A percentile compares a stretch with the other conserved stretches of the same genome.
phyloP scores from a whole-genome alignment of 1,140 invertebrate genomes.

The Mya arenaria region DNA sequence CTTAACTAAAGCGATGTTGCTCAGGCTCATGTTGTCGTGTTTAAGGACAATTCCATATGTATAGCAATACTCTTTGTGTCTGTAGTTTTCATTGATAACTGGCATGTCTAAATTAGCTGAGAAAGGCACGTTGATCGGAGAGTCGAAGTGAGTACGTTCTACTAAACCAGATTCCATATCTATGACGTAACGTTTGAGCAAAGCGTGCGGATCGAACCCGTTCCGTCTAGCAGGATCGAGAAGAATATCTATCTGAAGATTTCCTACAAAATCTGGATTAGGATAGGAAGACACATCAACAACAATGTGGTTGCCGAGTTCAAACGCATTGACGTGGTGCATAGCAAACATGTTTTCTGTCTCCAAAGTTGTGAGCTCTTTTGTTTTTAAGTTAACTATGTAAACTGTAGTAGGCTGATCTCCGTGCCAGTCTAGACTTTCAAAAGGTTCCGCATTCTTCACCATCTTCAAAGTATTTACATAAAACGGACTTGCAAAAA shows the following conservation, averaged over 20 bases:
- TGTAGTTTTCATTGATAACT: slow-evolving; percentile 73
- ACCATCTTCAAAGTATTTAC: slow-evolving; percentile 68
- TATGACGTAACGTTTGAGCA: slow-evolving; percentile 66
- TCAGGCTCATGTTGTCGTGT: slow-evolving; percentile 64
- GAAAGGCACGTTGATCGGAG: slow-evolving; percentile 30
- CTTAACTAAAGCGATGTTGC: slow-evolving; percentile 73
- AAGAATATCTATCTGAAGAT: slow-evolving; percentile 62
- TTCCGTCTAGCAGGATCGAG: slow-evolving; percentile 59
- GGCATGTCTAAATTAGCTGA: slow-evolving; percentile 73
- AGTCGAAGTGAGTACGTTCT: slow-evolving; percentile 32
- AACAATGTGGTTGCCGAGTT: slow-evolving; percentile 61
- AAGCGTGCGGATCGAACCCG: slow-evolving; percentile 55
- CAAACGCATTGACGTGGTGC: slow-evolving; percentile 77
- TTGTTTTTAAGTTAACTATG: slow-evolving; percentile 66
- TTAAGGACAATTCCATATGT: slow-evolving; percentile 75
- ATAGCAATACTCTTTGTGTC: slow-evolving; percentile 70
- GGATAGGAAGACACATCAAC: slow-evolving; percentile 73
- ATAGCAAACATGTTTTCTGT: slow-evolving; percentile 69
- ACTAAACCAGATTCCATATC: slow-evolving; percentile 55
- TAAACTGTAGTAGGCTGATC: slow-evolving; percentile 63
- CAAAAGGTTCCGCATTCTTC: slow-evolving; percentile 60
- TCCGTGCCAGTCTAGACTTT: slow-evolving; percentile 68
- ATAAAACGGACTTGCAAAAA: slow-evolving; percentile 72
- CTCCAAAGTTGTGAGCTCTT: slow-evolving; percentile 59
- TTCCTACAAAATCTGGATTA: slow-evolving; percentile 62